These are phyloP conservation scores for Hedychridium roseum DNA, from an alignment of 2,888 invertebrate genomes.

Conservation along the genomic window DNA sequence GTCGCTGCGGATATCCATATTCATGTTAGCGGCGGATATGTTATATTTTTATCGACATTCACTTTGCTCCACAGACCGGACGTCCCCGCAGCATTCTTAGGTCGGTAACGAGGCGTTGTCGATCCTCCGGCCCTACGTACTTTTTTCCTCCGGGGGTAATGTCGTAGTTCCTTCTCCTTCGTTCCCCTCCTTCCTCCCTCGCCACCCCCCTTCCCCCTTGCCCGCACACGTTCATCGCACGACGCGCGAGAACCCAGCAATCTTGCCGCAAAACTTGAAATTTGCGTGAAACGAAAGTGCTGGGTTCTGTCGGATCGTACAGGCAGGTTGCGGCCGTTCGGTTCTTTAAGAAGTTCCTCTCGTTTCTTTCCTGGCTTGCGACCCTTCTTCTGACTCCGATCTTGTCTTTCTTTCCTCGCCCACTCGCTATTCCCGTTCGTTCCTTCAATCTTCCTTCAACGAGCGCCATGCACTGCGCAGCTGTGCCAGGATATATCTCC, in stretches of 20 bases:
- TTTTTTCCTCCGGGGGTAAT: constrained; percentile 22
- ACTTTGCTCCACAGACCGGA: background rate
- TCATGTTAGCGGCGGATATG: background rate
- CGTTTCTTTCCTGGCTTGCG: background rate
- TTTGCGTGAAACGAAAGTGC: constrained; percentile 50
- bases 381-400: background rate
- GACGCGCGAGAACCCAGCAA: constrained; percentile 32
- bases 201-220: background rate
- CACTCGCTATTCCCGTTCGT: too few species aligned
- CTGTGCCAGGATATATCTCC: too few species aligned
- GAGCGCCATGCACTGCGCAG: too few species aligned
- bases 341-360: background rate
- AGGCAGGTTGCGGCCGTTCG: background rate
- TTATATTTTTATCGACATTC: constrained; percentile 5
- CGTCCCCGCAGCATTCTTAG: constrained; percentile 17
- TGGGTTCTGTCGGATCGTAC: constrained; percentile 30
- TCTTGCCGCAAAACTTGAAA: constrained; percentile 49
- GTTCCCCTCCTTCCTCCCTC: constrained; percentile 7
- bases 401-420: too few species aligned
- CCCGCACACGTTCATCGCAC: constrained; percentile 1
- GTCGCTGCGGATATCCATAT: background rate
- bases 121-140: constrained; percentile 32
- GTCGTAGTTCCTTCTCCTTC: background rate
- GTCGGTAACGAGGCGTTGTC: constrained; percentile 39
- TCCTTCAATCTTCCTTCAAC: too few species aligned